These are phyloP conservation scores for Pithys albifrons DNA, from an alignment of 2,113 vertebrate species.

Conservation along the genomic window DNA sequence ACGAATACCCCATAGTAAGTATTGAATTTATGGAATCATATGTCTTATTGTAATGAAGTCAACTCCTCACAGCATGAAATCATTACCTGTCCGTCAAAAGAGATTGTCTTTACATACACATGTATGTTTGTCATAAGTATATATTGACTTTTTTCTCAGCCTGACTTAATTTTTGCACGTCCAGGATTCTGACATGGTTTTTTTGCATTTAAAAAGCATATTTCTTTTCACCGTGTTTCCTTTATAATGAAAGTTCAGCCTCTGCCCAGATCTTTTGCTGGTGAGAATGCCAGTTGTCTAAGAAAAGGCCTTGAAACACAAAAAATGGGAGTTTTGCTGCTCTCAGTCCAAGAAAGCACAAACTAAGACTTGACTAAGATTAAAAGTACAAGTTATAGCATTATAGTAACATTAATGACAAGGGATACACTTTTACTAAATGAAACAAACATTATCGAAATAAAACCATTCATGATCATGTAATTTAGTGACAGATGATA, in stretches of 20 bases:
- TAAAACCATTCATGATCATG: neutral
- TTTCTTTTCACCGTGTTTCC: neutral
- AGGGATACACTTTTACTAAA: neutral
- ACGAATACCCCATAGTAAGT: slow-evolving; percentile 48
- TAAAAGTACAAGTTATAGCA: neutral
- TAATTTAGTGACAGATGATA: neutral
- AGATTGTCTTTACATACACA: slow-evolving; percentile 13
- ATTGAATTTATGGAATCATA: slow-evolving; percentile 68
- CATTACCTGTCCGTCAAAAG: slow-evolving; percentile 73
- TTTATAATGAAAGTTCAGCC: slow-evolving; percentile 11
- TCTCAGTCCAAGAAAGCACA: neutral
- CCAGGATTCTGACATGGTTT: neutral
- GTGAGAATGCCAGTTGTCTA: neutral
- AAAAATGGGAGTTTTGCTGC: neutral
- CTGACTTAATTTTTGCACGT: slow-evolving; percentile 34
- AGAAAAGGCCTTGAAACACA: neutral
- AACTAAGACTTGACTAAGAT: neutral
- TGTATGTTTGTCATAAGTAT: neutral
- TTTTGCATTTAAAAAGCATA: slow-evolving; percentile 12
- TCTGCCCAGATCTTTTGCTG: neutral
- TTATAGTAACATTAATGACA: neutral
- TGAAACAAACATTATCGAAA: neutral
- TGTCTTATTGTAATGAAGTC: slow-evolving; percentile 61
- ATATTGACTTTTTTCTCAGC: neutral
- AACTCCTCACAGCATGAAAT: slow-evolving; percentile 67